A percentile compares a stretch with the other conserved stretches of the same genome.
These are phyloP conservation scores for Mastacembelus armatus DNA, from an alignment of 2,797 vertebrate species.

Conservation along the genomic window DNA sequence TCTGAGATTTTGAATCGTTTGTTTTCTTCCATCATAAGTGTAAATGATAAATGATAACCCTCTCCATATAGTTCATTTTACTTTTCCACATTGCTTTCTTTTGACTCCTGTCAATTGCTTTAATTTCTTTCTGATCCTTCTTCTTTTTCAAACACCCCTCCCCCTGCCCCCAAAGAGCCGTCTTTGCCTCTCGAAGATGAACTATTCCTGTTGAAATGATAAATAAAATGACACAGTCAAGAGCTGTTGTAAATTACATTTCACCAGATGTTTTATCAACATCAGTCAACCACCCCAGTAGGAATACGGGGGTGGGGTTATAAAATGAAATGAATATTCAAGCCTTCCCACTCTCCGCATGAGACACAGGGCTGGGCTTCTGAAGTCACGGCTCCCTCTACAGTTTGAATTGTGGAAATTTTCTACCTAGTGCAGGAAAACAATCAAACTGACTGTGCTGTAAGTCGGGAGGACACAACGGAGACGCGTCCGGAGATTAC, in stretches of 20 bases:
- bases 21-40: too few relatives aligned
- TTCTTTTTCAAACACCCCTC: too few relatives aligned
- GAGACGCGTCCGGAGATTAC: constrained; percentile 56
- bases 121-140: too few relatives aligned
- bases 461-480: constrained; percentile 65
- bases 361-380: constrained; percentile 39
- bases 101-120: neutral
- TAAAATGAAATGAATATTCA: constrained; percentile 11
- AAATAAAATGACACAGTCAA: neutral
- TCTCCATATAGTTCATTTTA: too few relatives aligned
- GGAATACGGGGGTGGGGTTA: neutral
- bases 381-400: constrained; percentile 83
- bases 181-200: neutral
- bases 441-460: constrained; percentile 69
- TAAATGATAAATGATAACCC: too few relatives aligned
- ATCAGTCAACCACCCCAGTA: constrained; percentile 10
- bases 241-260: neutral
- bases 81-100: neutral
- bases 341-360: constrained; percentile 26
- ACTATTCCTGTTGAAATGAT: neutral
- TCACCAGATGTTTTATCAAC: neutral
- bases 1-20: constrained; percentile 1
- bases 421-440: constrained; percentile 71
- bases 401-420: constrained; percentile 70
- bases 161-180: neutral